These are phyloP conservation scores for Cottoperca gobio DNA, from an alignment of 2,797 vertebrate genomes.

Conservation along the genomic window DNA sequence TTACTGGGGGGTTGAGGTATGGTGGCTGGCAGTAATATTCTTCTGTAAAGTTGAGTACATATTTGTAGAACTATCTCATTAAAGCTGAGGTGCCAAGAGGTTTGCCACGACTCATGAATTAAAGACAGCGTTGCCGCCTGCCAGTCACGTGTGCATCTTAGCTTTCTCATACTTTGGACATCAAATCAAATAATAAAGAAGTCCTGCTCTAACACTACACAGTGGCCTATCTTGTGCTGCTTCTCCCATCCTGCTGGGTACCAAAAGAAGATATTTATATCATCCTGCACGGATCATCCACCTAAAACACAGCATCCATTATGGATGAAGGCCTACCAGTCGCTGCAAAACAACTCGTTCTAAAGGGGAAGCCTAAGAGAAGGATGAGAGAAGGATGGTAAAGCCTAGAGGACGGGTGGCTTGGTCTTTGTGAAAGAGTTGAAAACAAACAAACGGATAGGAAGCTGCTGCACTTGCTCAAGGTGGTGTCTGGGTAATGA, in stretches of 20 bases:
- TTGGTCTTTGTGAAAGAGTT: slow-evolving; percentile 16
- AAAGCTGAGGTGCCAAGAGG: slow-evolving; percentile 38
- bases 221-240: slow-evolving; percentile 49
- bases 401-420: too few species aligned
- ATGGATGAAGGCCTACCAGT: slow-evolving; percentile 77
- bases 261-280: slow-evolving; percentile 81
- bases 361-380: slow-evolving; percentile 49
- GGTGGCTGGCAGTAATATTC: slow-evolving; percentile 1
- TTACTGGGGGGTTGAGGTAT: slow-evolving; percentile 4
- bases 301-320: slow-evolving; percentile 79
- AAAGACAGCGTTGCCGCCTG: slow-evolving; percentile 39
- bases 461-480: slow-evolving; percentile 23
- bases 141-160: slow-evolving; percentile 16
- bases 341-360: slow-evolving; percentile 63
- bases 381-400: slow-evolving; percentile 2
- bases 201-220: slow-evolving; percentile 40
- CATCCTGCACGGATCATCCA: slow-evolving; percentile 70
- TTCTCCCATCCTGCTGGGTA: slow-evolving; percentile 65
- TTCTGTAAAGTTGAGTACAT: slow-evolving; percentile 9
- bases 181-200: slow-evolving; percentile 74
- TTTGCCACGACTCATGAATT: slow-evolving; percentile 54
- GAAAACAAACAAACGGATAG: slow-evolving; percentile 25
- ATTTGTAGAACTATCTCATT: slow-evolving; percentile 25
- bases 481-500: slow-evolving; percentile 8
- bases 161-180: slow-evolving; percentile 53